Conservation (phyloP, 2,888 invertebrate species). For the Beris chalybata region DNA sequence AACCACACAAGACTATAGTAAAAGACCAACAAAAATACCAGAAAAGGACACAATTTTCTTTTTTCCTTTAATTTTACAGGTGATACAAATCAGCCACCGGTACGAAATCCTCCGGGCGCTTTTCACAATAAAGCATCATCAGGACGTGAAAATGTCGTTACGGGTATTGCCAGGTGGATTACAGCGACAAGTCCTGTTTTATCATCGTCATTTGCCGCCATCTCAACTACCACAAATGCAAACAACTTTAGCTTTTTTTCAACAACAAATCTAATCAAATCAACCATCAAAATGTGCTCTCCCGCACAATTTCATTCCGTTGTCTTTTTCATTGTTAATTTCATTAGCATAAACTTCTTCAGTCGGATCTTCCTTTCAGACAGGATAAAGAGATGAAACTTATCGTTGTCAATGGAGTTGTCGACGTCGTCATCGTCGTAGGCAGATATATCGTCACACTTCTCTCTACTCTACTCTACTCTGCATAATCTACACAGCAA, state of each 20-base stretch:
- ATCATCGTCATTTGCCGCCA: conserved; percentile 1
- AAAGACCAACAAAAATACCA: neutral
- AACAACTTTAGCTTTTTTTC: conserved; percentile 26
- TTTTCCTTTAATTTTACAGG: conserved; percentile 42
- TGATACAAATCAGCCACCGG: conserved; percentile 55
- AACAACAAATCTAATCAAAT: conserved; percentile 35
- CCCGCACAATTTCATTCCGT: conserved; percentile 34
- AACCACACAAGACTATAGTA: too few relatives aligned
- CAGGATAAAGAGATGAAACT: conserved; percentile 38
- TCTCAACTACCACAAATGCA: neutral
- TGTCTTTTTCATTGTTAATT: conserved; percentile 36
- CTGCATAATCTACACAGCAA: too few relatives aligned
- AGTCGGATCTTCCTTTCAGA: conserved; percentile 30
- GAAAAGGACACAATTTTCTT: conserved; percentile 4
- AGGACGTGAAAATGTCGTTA: conserved; percentile 36
- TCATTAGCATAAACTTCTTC: conserved; percentile 37
- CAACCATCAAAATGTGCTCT: conserved; percentile 36
- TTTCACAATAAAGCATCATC: conserved; percentile 55
- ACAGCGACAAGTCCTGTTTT: neutral
- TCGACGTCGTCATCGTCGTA: conserved; percentile 3
- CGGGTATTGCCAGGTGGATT: conserved; percentile 29
- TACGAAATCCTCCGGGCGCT: conserved; percentile 57
- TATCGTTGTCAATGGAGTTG: conserved; percentile 14
- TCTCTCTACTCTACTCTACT: neutral
- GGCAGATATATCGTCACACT: neutral